Evolutionary conservation across 2,797 vertebrate genomes (phyloP), one percentile per base, ranked within the genome.

Genomic region (Gallinago stenura): DNA sequence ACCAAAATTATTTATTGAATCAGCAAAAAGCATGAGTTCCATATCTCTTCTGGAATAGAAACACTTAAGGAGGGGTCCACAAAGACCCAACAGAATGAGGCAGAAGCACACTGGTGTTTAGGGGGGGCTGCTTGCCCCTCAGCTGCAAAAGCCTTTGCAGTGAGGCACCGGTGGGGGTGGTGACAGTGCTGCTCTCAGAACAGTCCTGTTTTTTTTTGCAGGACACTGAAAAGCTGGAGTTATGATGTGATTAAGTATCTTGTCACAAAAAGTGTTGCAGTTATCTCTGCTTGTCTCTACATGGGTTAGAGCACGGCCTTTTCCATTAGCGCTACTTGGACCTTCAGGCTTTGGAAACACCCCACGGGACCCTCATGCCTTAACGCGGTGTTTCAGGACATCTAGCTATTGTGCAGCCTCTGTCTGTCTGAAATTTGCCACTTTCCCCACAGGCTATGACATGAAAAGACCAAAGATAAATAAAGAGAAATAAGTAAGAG

Each of bases 1-100:
- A 58, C 33, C 51, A 77, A 53, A 92, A 43, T 45, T 12, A 72
- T 91, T 93, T 96, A 93, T 89, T 93, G 81, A 92, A 51, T 56
- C 68, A 83, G 56, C 89, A 77, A 73, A 73, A 76, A 77, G 58
- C 11, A 0, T 3, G 28, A 84, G 80, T 85, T 37, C n/a, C 89
- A 77, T 0, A 0, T 70, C 4, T 0, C 68, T 94, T 61, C 43
- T 60, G 66, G 58, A 28, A 50, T 3, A n/a, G 81, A 25, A 90
- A 30, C 21, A 12, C 19, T 87, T 58, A 15, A 53, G 70, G 50
- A 37, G 37, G 30, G 41, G 11, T 15, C 57, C 28, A 78, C 17
- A 60, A 69, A 75, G 1, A 4, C 46, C 70, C 84, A 54, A 0
- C 6, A 56, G 66, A 54, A 43, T 6, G 71, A 87, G 78, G 83